These are phyloP conservation scores for Acrocephalus arundinaceus DNA, from an alignment of 2,113 vertebrate species.

Conservation along the genomic window DNA sequence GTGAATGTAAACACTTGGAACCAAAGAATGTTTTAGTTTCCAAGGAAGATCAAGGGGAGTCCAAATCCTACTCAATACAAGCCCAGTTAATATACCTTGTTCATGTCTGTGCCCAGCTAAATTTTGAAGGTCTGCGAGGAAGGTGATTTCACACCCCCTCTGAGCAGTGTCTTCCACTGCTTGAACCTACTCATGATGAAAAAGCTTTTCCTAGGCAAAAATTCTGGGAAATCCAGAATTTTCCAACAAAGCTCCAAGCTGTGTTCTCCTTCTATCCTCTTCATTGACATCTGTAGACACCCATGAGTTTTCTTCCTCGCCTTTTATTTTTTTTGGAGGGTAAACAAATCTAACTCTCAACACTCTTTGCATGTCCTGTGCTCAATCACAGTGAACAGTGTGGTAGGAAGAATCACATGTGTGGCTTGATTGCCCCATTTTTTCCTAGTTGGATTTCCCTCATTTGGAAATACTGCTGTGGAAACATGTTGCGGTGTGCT, in stretches of 20 bases:
- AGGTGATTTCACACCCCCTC: neutral
- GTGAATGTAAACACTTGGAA: neutral
- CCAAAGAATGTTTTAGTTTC: neutral
- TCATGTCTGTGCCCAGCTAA: neutral
- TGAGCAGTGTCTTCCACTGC: neutral
- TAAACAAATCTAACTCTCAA: neutral
- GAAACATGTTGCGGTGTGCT: no score
- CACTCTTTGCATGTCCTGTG: neutral
- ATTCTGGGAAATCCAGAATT: neutral
- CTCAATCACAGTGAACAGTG: neutral
- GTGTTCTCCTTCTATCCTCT: neutral
- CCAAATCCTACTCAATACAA: neutral
- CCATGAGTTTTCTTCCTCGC: fast-evolving
- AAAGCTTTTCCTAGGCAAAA: neutral
- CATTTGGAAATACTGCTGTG: neutral
- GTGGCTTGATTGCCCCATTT: neutral
- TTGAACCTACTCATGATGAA: neutral
- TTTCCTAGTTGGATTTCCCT: neutral
- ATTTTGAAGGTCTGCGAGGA: neutral
- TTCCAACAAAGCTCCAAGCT: neutral
- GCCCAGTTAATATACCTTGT: neutral
- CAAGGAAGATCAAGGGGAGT: neutral
- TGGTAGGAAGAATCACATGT: neutral
- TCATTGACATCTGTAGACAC: neutral
- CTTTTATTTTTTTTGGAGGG: neutral